Percentiles rank a stretch among this genome's conserved stretches.
Evolutionary conservation across 2,888 invertebrate species (phyloP).

Genomic region (Drosophila nr. fundita): DNA sequence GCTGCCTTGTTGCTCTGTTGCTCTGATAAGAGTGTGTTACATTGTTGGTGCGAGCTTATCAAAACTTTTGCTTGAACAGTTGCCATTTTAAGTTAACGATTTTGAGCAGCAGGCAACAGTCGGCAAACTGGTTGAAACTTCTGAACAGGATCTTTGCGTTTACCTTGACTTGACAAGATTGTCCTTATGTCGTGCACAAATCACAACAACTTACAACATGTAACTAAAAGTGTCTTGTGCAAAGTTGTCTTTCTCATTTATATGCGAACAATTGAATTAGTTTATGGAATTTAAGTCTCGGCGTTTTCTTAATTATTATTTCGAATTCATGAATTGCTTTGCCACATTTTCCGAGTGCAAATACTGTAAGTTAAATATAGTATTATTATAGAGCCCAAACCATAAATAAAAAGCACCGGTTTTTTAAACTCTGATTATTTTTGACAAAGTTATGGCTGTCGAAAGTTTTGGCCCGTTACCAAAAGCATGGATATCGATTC

Average conservation of each 20-base stretch:
- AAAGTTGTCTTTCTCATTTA: slow-evolving; percentile 5
- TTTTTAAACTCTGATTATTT: not conserved
- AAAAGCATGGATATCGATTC: too few relatives aligned
- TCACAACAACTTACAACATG: slow-evolving; percentile 10
- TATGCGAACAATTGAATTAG: not conserved
- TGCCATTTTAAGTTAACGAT: slow-evolving; percentile 1
- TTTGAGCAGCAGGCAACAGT: slow-evolving; percentile 5
- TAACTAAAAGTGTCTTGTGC: slow-evolving; percentile 17
- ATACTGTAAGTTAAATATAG: not conserved
- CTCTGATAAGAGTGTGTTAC: slow-evolving; percentile 37
- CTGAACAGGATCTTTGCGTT: slow-evolving; percentile 15
- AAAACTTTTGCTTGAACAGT: slow-evolving; percentile 32
- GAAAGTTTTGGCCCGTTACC: not conserved
- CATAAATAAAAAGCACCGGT: not conserved
- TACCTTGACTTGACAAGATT: slow-evolving; percentile 37
- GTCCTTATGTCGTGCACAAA: slow-evolving; percentile 14
- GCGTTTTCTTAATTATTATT: not conserved
- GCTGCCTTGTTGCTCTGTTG: slow-evolving; percentile 4
- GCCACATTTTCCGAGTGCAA: not conserved
- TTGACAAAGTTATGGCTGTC: too few relatives aligned
- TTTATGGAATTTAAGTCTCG: too few relatives aligned
- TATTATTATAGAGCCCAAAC: fast-evolving
- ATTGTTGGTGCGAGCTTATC: slow-evolving; percentile 29
- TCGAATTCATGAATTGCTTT: not conserved
- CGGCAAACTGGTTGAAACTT: slow-evolving; percentile 30